Evolutionary conservation across 2,113 vertebrate species (phyloP), one percentile per base, ranked within the genome.

Genomic region (Pao palembangensis): DNA sequence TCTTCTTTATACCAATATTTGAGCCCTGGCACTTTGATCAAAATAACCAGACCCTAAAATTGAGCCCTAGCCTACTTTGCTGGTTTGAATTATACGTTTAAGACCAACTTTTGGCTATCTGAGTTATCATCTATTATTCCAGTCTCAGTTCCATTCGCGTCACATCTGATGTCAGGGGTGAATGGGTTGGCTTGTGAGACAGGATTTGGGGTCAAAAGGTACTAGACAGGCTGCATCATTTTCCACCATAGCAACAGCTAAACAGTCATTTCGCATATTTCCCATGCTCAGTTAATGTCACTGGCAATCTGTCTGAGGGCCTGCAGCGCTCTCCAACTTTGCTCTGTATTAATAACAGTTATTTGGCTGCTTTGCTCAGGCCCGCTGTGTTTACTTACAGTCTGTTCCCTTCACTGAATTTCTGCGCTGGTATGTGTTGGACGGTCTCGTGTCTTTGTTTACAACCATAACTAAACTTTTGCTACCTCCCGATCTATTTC

Each of bases 201-300:
- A 2, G 55, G 28, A 64, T 55, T 67, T 25, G 42, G 38, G 28
- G 48, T 75, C 69, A 75, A 51, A 23, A 52, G 43, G 61, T 47
- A 55, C 18, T 43, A 19, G 57, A 51, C 23, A 25, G 34, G 44
- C 28, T 2, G 15, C 60, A 41, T 68, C 6, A 46, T 71, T 58
- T 69, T 28, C 42, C 47, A 20, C 48, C 61, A 62, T 74, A 53
- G 64, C 56, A 70, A 68, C 60, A 56, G 65, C 62, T 31, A 49
- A 75, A 81, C 80, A 58, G 47, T 68, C 51, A 67, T 76, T 62
- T 64, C 48, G 43, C 64, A 51, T 41, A 57, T 47, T 88, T 87
- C 83, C 82, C 81, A 85, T 80, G 69, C 63, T 51, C 73, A 52
- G 20, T 71, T 56, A 18, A 8, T 76, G 68, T 77, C 76, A 69